phyloP scores from a whole-genome alignment of 2,797 vertebrate species.

The Hippoglossus hippoglossus region DNA sequence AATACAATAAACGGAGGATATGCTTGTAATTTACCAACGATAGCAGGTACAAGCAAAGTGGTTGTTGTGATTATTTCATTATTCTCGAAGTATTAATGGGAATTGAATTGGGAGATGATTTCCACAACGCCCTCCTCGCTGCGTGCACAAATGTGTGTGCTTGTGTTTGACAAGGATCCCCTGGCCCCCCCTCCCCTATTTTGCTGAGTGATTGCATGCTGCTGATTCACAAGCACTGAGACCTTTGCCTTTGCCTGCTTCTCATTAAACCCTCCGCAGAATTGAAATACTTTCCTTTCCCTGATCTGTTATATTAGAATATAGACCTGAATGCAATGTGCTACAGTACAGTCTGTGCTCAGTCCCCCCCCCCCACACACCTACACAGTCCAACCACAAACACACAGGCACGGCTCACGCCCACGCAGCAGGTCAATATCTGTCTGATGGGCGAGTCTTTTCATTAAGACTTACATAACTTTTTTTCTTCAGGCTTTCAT shows the following conservation, averaged over 20 bases:
- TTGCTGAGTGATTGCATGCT: slow-evolving; percentile 18
- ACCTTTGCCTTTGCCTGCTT: slow-evolving; percentile 48
- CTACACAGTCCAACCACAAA: slow-evolving; percentile 25
- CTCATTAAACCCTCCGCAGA: slow-evolving; percentile 58
- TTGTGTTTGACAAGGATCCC: not conserved
- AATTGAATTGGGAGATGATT: slow-evolving; percentile 27
- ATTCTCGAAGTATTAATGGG: slow-evolving; percentile 5
- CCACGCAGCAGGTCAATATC: slow-evolving; percentile 49
- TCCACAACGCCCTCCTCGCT: not conserved
- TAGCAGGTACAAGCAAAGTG: not conserved
- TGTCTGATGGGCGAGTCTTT: slow-evolving; percentile 44
- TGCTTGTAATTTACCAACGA: slow-evolving; percentile 6
- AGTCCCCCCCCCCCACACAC: slow-evolving; percentile 21
- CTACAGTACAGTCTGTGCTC: slow-evolving; percentile 50
- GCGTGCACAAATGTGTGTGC: not conserved
- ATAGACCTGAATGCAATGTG: not conserved
- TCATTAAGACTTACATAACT: slow-evolving; percentile 36
- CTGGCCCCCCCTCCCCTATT: not conserved
- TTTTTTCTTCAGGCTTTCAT: slow-evolving; percentile 9
- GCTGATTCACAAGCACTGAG: slow-evolving; percentile 19
- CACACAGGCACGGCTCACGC: slow-evolving; percentile 18
- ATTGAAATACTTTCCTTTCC: slow-evolving; percentile 23
- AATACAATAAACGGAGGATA: slow-evolving; percentile 18
- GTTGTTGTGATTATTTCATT: slow-evolving; percentile 11
- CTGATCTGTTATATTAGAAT: slow-evolving; percentile 59